Percentiles rank a stretch among this genome's conserved stretches.
Evolutionary conservation across 2,888 invertebrate genomes (phyloP).

Genomic region (Acronicta aceris): DNA sequence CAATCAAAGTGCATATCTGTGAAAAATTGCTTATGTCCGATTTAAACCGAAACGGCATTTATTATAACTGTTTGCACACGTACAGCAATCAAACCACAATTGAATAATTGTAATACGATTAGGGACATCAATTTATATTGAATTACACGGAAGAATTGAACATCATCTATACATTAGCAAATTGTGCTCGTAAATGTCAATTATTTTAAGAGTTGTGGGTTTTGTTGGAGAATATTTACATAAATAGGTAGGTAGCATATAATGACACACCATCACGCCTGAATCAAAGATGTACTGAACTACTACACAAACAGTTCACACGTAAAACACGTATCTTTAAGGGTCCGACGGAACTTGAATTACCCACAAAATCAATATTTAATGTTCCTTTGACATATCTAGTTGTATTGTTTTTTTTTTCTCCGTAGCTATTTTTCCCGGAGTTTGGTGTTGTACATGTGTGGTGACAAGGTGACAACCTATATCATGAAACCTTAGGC

Average conservation of each 20-base stretch:
- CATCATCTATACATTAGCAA: constrained; percentile 30
- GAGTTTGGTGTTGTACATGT: too few relatives aligned
- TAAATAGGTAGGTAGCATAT: neutral
- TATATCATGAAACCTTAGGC: too few relatives aligned
- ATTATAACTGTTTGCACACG: constrained; percentile 19
- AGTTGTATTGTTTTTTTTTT: too few relatives aligned
- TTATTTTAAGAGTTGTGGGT: constrained; percentile 28
- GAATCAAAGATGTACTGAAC: too few relatives aligned
- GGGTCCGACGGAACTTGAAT: too few relatives aligned
- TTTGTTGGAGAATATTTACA: constrained; percentile 6
- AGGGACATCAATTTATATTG: constrained; percentile 36
- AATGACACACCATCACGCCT: too few relatives aligned
- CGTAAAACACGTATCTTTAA: too few relatives aligned
- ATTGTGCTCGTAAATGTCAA: constrained; percentile 37
- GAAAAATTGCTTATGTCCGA: constrained; percentile 21
- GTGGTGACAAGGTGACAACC: too few relatives aligned
- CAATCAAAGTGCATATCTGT: constrained; percentile 28
- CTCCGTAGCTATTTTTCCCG: too few relatives aligned
- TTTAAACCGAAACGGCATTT: constrained; percentile 9
- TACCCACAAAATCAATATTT: too few relatives aligned
- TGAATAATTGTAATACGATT: constrained; percentile 46
- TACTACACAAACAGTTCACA: too few relatives aligned
- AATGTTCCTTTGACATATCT: too few relatives aligned
- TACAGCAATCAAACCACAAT: constrained; percentile 26
- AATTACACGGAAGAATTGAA: constrained; percentile 26